These are phyloP conservation scores for Conchocele bisecta DNA, from an alignment of 2,888 invertebrate species.

Conservation along the genomic window DNA sequence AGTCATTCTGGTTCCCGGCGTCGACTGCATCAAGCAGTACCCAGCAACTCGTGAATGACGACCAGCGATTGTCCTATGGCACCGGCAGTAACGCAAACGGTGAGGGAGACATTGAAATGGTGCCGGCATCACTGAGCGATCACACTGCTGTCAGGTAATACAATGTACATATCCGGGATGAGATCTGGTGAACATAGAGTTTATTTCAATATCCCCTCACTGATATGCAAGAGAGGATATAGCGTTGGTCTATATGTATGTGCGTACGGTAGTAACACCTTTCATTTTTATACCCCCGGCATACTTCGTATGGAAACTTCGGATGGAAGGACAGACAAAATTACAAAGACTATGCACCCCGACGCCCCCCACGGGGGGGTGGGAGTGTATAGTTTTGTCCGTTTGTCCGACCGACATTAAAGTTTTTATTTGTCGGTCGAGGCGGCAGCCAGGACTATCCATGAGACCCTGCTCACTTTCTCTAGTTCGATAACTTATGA, in stretches of 20 bases:
- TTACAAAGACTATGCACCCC: no score
- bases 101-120: constrained; percentile 87
- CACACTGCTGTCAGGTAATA: constrained; percentile 69
- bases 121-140: constrained; percentile 83
- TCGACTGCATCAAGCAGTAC: constrained; percentile 66
- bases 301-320: no score
- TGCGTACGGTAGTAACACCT: no score
- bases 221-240: no score
- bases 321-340: no score
- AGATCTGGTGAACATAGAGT: not conserved
- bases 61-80: not conserved
- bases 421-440: no score
- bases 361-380: not conserved
- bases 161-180: not conserved
- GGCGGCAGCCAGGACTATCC: no score
- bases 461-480: no score
- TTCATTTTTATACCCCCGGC: no score
- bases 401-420: not conserved
- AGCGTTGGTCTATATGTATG: no score
- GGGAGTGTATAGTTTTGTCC: not conserved
- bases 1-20: constrained; percentile 87
- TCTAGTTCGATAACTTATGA: no score
- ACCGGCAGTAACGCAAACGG: constrained; percentile 52
- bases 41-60: constrained; percentile 79
- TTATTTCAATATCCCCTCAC: not conserved